phyloP scores from a whole-genome alignment of 1,140 invertebrate species.

The Antheraea mylitta region DNA sequence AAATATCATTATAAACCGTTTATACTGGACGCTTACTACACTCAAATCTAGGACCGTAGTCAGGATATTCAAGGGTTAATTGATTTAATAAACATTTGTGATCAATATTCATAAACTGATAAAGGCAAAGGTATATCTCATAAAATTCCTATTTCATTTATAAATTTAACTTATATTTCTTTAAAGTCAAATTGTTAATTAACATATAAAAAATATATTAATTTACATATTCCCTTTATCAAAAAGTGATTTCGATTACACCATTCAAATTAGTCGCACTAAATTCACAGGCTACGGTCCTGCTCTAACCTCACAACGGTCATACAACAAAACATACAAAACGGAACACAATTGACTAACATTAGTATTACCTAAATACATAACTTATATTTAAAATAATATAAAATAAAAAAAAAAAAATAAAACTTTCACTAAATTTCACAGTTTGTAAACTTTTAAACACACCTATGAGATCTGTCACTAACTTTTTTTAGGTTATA shows the following conservation, averaged over 20 bases:
- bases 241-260: neutral
- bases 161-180: no score
- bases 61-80: neutral
- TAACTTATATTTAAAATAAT: slow-evolving; percentile 17
- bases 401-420: slow-evolving; percentile 11
- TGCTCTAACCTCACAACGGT: neutral
- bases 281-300: neutral
- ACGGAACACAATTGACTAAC: slow-evolving; percentile 69
- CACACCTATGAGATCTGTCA: slow-evolving; percentile 72
- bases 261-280: neutral
- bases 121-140: no score
- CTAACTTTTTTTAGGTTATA: slow-evolving; percentile 66
- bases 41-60: neutral
- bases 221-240: neutral
- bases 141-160: no score
- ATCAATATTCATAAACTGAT: no score
- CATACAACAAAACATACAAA: neutral
- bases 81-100: no score
- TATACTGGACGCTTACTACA: neutral
- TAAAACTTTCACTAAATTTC: slow-evolving; percentile 20
- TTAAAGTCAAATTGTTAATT: no score
- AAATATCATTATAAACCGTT: neutral
- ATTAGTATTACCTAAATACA: slow-evolving; percentile 8
- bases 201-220: no score
- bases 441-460: slow-evolving; percentile 25